Percentiles rank a stretch among this genome's conserved stretches.
Evolutionary conservation across 2,888 invertebrate genomes (phyloP).

Genomic region (Tetragonula carbonaria): DNA sequence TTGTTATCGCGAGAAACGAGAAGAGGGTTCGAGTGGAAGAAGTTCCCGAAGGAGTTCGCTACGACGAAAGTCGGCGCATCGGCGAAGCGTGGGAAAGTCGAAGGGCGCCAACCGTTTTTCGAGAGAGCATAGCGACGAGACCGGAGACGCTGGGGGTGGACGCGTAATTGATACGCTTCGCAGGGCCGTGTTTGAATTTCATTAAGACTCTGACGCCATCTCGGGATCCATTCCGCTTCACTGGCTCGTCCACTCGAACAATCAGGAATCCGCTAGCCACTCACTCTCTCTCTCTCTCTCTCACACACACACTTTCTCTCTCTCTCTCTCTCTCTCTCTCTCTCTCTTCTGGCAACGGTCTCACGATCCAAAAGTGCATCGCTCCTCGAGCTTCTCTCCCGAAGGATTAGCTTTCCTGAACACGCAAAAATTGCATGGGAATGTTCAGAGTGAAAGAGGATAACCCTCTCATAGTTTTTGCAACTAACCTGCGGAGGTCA

Average conservation of each 20-base stretch:
- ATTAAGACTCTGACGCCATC: slow-evolving; percentile 62
- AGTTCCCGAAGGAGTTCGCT: slow-evolving; percentile 23
- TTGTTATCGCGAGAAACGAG: slow-evolving; percentile 8
- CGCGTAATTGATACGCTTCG: slow-evolving; percentile 70
- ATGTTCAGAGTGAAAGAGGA: slow-evolving; percentile 23
- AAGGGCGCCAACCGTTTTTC: slow-evolving; percentile 67
- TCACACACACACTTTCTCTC: neutral
- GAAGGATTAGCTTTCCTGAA: slow-evolving; percentile 10
- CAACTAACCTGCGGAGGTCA: neutral
- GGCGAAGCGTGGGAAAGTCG: slow-evolving; percentile 65
- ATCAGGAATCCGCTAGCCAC: slow-evolving; percentile 47
- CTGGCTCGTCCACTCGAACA: slow-evolving; percentile 56
- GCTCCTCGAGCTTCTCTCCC: slow-evolving; percentile 12
- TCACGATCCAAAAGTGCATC: slow-evolving; percentile 43
- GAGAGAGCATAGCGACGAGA: slow-evolving; percentile 37
- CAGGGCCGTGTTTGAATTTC: slow-evolving; percentile 71
- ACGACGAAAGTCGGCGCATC: slow-evolving; percentile 27
- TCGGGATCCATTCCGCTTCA: slow-evolving; percentile 55
- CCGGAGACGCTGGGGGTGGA: slow-evolving; percentile 66
- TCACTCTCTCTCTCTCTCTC: neutral
- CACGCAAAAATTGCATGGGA: slow-evolving; percentile 35
- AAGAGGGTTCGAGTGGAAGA: slow-evolving; percentile 11
- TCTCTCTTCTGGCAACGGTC: slow-evolving; percentile 11
- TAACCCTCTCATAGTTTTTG: slow-evolving; percentile 1
- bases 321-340: neutral